Percentiles rank a stretch among this genome's conserved stretches.
Conservation (phyloP, 2,888 invertebrate species). For the Xanthia togata region DNA sequence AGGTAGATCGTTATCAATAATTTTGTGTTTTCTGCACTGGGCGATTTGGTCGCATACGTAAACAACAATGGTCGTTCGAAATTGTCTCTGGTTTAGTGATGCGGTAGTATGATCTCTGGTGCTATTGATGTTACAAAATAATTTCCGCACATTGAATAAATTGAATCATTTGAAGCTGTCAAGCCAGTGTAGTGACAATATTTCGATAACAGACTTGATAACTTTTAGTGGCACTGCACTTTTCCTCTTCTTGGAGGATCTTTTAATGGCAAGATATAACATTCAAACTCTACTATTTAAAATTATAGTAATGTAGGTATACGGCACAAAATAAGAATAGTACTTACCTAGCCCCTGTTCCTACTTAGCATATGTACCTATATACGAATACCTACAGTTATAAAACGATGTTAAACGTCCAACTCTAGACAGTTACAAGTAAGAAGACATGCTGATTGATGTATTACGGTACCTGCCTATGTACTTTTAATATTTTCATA, state of each 20-base stretch:
- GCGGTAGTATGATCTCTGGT: background rate
- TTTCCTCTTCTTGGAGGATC: background rate
- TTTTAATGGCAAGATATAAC: background rate
- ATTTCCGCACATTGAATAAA: background rate
- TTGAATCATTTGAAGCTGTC: background rate
- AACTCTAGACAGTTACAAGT: constrained; percentile 47
- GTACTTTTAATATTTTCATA: constrained; percentile 47
- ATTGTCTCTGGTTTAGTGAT: background rate
- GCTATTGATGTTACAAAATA: background rate
- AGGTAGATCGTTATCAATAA: too few species aligned
- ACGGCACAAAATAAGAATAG: constrained; percentile 1
- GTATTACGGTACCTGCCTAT: constrained; percentile 23
- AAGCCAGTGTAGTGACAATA: background rate
- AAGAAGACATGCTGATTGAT: constrained; percentile 58
- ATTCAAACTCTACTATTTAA: background rate
- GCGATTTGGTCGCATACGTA: too few species aligned
- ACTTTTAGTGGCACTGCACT: background rate
- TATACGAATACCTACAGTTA: constrained; percentile 2
- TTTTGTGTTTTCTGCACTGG: too few species aligned
- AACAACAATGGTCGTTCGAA: background rate
- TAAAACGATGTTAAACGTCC: constrained; percentile 19
- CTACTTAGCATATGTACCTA: background rate
- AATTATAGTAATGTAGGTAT: background rate
- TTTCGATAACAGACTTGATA: background rate
- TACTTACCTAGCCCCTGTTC: background rate